Percentiles rank a stretch among this genome's conserved stretches.
These are phyloP conservation scores for Anoura caudifer DNA, from an alignment of 2,113 vertebrate genomes.

Conservation along the genomic window DNA sequence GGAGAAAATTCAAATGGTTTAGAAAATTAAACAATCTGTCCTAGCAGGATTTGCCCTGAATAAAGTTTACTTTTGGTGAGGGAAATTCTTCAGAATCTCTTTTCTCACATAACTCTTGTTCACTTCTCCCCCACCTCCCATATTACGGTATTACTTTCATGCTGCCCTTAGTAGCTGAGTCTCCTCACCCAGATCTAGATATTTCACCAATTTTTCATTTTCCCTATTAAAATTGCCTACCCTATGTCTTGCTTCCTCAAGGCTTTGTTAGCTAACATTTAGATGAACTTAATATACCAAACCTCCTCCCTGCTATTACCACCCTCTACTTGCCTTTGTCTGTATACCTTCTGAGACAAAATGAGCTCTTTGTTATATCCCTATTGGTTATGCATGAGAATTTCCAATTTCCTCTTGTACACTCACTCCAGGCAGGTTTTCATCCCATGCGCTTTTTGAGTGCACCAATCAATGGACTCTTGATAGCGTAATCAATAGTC, in stretches of 20 bases:
- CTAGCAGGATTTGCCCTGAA: not conserved
- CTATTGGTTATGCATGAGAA: not conserved
- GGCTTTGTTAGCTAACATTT: conserved; percentile 7
- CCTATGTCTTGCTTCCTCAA: not conserved
- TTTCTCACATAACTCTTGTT: not conserved
- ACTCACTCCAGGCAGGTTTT: not conserved
- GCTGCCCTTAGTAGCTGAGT: not conserved
- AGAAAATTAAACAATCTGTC: conserved; percentile 37
- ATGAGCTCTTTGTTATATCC: not conserved
- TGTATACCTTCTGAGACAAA: not conserved
- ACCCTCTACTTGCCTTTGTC: not conserved
- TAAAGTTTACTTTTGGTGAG: not conserved
- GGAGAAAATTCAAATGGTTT: conserved; percentile 12
- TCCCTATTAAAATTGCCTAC: not conserved
- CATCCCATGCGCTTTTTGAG: not conserved
- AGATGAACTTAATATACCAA: not conserved
- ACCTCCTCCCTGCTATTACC: not conserved
- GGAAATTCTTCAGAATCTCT: conserved; percentile 4
- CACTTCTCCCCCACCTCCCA: not conserved
- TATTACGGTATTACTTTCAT: not conserved
- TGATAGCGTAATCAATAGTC: not conserved
- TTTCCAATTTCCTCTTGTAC: not conserved
- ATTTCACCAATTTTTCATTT: not conserved
- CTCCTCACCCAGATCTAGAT: not conserved
- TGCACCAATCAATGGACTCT: not conserved